These are phyloP conservation scores for Acrobasis consociella DNA, from an alignment of 2,888 invertebrate genomes.

Conservation along the genomic window DNA sequence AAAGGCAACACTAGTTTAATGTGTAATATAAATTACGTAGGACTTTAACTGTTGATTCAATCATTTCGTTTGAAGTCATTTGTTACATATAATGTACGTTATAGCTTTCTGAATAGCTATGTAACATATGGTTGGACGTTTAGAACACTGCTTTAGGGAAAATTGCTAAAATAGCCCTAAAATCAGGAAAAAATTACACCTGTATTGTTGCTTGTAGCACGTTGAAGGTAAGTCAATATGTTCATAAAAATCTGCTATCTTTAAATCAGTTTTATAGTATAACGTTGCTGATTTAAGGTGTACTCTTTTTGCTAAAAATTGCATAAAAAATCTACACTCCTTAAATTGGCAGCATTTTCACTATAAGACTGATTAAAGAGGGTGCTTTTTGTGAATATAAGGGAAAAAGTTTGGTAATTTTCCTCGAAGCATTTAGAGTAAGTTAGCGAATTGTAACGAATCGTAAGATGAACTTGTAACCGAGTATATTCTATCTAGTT, in stretches of 20 bases:
- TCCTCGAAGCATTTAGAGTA: conserved; percentile 23
- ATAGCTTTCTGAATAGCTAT: conserved; percentile 56
- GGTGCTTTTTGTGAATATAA: not conserved
- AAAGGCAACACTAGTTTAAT: conserved; percentile 7
- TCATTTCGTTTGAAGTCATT: conserved; percentile 38
- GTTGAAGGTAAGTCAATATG: not conserved
- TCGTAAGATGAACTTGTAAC: conserved; percentile 55
- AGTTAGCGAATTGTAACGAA: conserved; percentile 46
- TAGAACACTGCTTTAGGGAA: conserved; percentile 25
- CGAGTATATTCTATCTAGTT: conserved; percentile 69
- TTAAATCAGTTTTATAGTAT: too few relatives aligned
- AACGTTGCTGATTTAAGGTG: too few relatives aligned
- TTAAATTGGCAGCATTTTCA: too few relatives aligned
- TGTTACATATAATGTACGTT: conserved; percentile 43
- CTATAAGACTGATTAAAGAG: too few relatives aligned
- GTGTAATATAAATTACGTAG: conserved; percentile 23
- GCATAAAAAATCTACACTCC: too few relatives aligned
- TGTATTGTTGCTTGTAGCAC: not conserved
- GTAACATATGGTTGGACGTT: conserved; percentile 38
- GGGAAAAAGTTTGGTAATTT: conserved; percentile 9
- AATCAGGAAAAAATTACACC: not conserved
- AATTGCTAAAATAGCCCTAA: conserved; percentile 21
- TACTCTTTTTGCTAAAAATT: too few relatives aligned
- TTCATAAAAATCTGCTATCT: too few relatives aligned
- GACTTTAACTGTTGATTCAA: conserved; percentile 42